phyloP scores from a whole-genome alignment of 1,140 invertebrate genomes.

The Pararge aegeria region DNA sequence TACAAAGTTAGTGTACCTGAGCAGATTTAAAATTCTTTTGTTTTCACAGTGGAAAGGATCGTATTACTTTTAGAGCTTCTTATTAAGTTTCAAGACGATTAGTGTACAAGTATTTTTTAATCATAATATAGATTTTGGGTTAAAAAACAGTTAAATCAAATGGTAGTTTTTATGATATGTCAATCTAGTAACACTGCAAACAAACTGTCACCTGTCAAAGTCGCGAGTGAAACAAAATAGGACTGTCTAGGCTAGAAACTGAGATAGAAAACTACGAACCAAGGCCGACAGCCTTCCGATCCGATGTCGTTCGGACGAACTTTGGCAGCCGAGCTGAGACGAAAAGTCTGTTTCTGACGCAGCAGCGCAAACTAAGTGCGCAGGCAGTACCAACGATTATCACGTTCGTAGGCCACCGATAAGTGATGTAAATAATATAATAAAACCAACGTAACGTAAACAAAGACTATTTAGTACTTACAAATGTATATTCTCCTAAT shows the following conservation, averaged over 20 bases:
- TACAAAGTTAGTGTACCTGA: too few species aligned
- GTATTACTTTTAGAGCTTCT: too few species aligned
- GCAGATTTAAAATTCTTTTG: too few species aligned
- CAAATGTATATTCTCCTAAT: constrained; percentile 32
- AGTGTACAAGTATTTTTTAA: too few species aligned
- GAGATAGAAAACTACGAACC: constrained; percentile 55
- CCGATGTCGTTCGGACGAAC: constrained; percentile 36
- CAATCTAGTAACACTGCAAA: constrained; percentile 37
- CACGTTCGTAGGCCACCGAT: constrained; percentile 66
- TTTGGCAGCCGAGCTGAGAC: constrained; percentile 29
- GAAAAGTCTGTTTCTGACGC: constrained; percentile 65
- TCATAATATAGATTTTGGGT: too few species aligned
- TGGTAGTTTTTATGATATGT: neutral
- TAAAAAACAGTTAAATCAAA: neutral
- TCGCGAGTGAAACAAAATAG: constrained; percentile 36
- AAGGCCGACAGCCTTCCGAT: constrained; percentile 23
- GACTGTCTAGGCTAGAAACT: constrained; percentile 39
- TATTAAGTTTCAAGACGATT: too few species aligned
- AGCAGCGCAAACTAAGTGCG: constrained; percentile 72
- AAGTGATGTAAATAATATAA: constrained; percentile 76
- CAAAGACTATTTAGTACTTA: constrained; percentile 59
- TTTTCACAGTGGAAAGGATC: too few species aligned
- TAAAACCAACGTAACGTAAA: constrained; percentile 61
- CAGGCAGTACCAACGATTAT: constrained; percentile 74
- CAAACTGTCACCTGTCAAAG: constrained; percentile 49